Evolutionary conservation across 1,140 invertebrate species (phyloP), one percentile per base, ranked within the genome.

Genomic region (Monochamus saltuarius): DNA sequence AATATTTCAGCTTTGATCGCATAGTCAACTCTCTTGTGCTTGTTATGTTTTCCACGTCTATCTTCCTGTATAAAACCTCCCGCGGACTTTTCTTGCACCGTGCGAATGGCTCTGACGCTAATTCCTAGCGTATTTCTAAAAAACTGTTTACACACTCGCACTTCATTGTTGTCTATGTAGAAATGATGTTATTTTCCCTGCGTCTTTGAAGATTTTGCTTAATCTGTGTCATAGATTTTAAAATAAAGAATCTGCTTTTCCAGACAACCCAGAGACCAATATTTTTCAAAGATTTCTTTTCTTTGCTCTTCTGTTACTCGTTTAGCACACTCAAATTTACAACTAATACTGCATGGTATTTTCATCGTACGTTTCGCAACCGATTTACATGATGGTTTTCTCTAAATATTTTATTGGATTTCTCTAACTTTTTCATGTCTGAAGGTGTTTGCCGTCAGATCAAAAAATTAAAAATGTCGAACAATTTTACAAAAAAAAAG

Each of bases 41-140:
- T 43, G 61, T 71, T 68, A 43, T 74, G 71, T 43, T 64, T 56
- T 50, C 53, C 53, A 51, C 50, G 46, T 35, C 29, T 56, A 13
- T 56, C 51, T n/a, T 13, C 29, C 40, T 47, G 42, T 13, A 53
- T 16, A 56, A 37, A 17, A 49, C 59, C 54, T 8, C 46, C 54
- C 36, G 35, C 46, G n/a, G 17, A 34, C 16, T 46, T 46, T 8
- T 13, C 19, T 19, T 45, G 19, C 8, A 56, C 40, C 11, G 17
- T 56, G n/a, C 39, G 39, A 34, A 56, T 45, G 17, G 17, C 29
- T 29, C 54, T 10, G 37, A 10, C 46, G 7, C 40, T 43, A 13
- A 56, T 35, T 7, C 29, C 42, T 17, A 56, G 35, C n/a, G 54
- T 56, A 10, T 39, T 8, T 22, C n/a, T 35, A 16, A 56, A 45